A percentile compares a stretch with the other conserved stretches of the same genome.
These are phyloP conservation scores for Subacronicta megacephala DNA, from an alignment of 2,888 invertebrate genomes.

Conservation along the genomic window DNA sequence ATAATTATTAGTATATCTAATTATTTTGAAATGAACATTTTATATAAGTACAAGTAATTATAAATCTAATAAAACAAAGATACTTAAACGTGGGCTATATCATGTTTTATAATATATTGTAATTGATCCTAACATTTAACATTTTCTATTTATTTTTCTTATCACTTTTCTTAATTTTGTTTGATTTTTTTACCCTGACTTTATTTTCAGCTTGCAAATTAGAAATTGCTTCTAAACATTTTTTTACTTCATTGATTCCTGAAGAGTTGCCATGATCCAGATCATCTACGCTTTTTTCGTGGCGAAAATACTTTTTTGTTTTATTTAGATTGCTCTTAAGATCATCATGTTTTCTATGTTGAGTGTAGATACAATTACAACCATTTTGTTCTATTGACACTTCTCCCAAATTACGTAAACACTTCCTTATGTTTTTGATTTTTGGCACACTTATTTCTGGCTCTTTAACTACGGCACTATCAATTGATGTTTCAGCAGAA, in stretches of 20 bases:
- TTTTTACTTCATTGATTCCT: slow-evolving; percentile 2
- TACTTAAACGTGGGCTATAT: not conserved
- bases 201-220: slow-evolving; percentile 4
- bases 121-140: not conserved
- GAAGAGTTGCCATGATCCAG: not conserved
- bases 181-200: slow-evolving; percentile 2
- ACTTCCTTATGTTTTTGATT: slow-evolving; percentile 10
- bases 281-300: slow-evolving; percentile 2
- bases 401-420: slow-evolving; percentile 9
- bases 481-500: slow-evolving; percentile 11
- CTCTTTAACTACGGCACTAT: not conserved
- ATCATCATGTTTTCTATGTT: not conserved
- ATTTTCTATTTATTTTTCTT: slow-evolving; percentile 2
- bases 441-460: not conserved
- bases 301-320: not conserved
- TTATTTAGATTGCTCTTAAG: slow-evolving; percentile 1
- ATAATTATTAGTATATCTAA: not conserved
- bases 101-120: not conserved
- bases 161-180: not conserved
- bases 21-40: not conserved
- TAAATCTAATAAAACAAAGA: not conserved
- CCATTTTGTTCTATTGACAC: not conserved
- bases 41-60: not conserved
- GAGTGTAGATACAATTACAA: slow-evolving; percentile 4
- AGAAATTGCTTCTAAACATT: slow-evolving; percentile 9